phyloP scores from a whole-genome alignment of 2,797 vertebrate species.

The Gobionotothen gibberifrons region DNA sequence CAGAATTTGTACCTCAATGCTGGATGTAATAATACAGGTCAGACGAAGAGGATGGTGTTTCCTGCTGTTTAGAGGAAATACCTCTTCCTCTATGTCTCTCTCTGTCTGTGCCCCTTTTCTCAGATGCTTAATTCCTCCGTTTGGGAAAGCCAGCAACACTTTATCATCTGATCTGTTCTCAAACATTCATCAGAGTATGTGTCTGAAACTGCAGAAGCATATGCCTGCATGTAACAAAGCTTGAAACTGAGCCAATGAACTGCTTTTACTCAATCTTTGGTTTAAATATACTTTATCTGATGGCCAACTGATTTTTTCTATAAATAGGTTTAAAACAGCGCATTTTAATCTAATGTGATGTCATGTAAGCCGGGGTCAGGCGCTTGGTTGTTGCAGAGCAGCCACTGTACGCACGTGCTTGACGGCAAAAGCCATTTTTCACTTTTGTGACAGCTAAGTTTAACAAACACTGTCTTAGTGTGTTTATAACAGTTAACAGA shows the following conservation, averaged over 20 bases:
- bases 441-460: slow-evolving; percentile 56
- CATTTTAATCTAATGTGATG: neutral
- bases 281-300: neutral
- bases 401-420: slow-evolving; percentile 40
- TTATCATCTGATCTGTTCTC: slow-evolving; percentile 45
- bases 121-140: slow-evolving; percentile 41
- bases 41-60: slow-evolving; percentile 16
- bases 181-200: slow-evolving; percentile 25
- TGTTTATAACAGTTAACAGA: slow-evolving; percentile 53
- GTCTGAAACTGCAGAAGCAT: slow-evolving; percentile 13
- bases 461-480: slow-evolving; percentile 54
- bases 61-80: slow-evolving; percentile 39
- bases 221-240: slow-evolving; percentile 7
- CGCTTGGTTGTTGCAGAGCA: neutral
- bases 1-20: too few species aligned
- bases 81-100: neutral
- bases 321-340: neutral
- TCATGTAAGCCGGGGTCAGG: neutral
- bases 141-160: slow-evolving; percentile 42
- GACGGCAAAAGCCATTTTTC: slow-evolving; percentile 46
- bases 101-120: slow-evolving; percentile 28
- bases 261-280: neutral
- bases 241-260: slow-evolving; percentile 14
- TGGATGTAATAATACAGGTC: neutral
- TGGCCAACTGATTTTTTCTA: slow-evolving; percentile 2